Percentiles rank a stretch among this genome's conserved stretches.
phyloP scores from a whole-genome alignment of 30 jellyfish, hydroid and myxozoan species.

The Pelagia noctiluca region DNA sequence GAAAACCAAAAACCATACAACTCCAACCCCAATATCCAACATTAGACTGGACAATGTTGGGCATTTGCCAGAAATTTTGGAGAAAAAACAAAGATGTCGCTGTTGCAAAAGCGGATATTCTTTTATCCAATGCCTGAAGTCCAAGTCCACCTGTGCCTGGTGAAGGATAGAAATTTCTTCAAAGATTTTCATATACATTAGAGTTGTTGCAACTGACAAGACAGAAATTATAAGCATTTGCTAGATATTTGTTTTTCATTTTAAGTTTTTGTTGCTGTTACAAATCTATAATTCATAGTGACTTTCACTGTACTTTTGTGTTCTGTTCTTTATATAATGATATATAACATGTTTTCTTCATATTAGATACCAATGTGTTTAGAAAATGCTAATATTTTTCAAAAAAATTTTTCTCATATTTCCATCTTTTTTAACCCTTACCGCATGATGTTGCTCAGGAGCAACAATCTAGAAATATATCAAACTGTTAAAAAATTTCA shows the following conservation, averaged over 20 bases:
- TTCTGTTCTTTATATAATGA: not conserved
- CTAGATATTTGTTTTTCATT: not conserved
- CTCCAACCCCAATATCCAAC: not conserved
- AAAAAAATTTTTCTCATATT: too few relatives aligned
- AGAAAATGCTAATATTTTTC: not conserved
- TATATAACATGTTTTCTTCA: not conserved
- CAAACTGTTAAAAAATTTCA: not conserved
- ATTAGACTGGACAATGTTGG: not conserved
- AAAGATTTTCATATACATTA: not conserved
- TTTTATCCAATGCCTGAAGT: not conserved
- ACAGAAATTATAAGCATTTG: not conserved
- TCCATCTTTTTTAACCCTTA: not conserved
- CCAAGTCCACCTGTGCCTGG: conserved; percentile 1
- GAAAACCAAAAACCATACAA: not conserved
- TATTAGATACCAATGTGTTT: not conserved
- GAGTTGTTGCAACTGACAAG: too few relatives aligned
- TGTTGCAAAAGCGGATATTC: not conserved
- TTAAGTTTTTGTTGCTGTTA: not conserved
- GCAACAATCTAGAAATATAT: too few relatives aligned
- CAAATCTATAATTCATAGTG: not conserved
- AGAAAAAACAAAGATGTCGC: not conserved
- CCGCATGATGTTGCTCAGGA: not conserved
- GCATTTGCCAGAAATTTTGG: not conserved
- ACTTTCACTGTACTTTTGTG: not conserved
- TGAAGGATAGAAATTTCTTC: not conserved